Evolutionary conservation across 2,888 invertebrate genomes (phyloP), one percentile per base, ranked within the genome.

Genomic region (Scotopteryx bipunctaria): DNA sequence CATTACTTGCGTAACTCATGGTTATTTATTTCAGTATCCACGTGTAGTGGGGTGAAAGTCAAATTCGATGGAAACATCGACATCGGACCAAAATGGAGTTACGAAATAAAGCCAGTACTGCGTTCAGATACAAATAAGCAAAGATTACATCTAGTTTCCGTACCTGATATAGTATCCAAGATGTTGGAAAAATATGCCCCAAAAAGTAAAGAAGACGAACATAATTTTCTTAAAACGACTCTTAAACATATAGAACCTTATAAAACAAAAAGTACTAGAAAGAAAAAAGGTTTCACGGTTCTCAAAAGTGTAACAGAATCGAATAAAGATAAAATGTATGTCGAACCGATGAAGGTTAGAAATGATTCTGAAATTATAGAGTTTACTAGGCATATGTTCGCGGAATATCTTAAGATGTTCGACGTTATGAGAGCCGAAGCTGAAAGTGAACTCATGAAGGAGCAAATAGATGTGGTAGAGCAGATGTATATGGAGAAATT

Each of bases 401-500:
- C 70, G 8, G 72, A 77, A 49, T 65, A 76, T 0, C 16, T 79
- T 0, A 71, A 66, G 53, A 52, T 77, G 0, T 76, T 83, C 14
- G 69, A 76, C 5, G 11, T 37, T 0, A 58, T 82, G 1, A 72
- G 68, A 50, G 42, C 59, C 0, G 71, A 61, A 41, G 42, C 60
- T 0, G 17, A 59, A 0, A 56, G 73, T n/a, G 55, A 56, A 0
- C 43, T 57, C 3, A 11, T 69, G 0, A 67, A 60, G 27, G 53
- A 23, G 0, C 59, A 69, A 53, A 46, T 79, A 0, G 66, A 73
- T 1, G 6, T 25, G 0, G 2, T 81, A 5, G 54, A 66, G 0
- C 57, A 44, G 5, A 71, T 37, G 2, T 85, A 77, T 44, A 65
- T 69, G 6, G 57, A 69, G 0, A 78, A 76, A 60, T 81, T 80